Conservation (phyloP, 2,888 invertebrate genomes). For the Cheiracanthium punctorium region DNA sequence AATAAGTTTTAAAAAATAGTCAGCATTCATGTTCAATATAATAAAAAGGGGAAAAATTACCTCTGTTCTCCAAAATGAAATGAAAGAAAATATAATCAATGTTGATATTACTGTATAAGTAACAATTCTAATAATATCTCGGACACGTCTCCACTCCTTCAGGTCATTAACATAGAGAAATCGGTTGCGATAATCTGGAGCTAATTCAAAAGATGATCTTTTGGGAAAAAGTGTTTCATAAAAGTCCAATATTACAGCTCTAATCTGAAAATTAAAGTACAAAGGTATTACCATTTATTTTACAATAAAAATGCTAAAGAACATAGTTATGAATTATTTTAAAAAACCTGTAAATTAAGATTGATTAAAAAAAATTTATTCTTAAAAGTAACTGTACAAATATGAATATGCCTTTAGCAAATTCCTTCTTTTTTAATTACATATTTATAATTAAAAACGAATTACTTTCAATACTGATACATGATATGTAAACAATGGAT, state of each 20-base stretch:
- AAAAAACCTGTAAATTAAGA: no score
- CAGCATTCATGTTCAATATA: neutral
- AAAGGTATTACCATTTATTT: no score
- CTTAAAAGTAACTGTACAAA: no score
- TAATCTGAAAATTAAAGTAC: no score
- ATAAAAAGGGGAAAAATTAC: slow-evolving; percentile 60
- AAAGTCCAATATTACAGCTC: slow-evolving; percentile 84
- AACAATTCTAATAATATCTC: slow-evolving; percentile 71
- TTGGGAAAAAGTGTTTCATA: slow-evolving; percentile 84
- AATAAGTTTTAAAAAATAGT: neutral
- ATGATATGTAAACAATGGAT: no score
- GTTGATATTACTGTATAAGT: slow-evolving; percentile 72
- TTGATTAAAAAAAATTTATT: no score
- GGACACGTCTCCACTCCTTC: slow-evolving; percentile 79
- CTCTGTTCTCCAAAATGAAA: slow-evolving; percentile 73
- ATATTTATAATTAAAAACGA: no score
- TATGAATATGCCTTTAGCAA: no score
- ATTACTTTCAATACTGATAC: no score
- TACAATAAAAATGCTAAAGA: no score
- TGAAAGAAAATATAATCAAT: slow-evolving; percentile 73
- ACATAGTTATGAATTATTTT: no score
- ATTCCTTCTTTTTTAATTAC: no score
- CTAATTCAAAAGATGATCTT: slow-evolving; percentile 84
- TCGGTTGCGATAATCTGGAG: slow-evolving; percentile 83
- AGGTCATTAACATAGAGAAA: slow-evolving; percentile 81